Percentiles rank a stretch among this genome's conserved stretches.
These are phyloP conservation scores for Xyrauchen texanus DNA, from an alignment of 2,113 vertebrate species.

Conservation along the genomic window DNA sequence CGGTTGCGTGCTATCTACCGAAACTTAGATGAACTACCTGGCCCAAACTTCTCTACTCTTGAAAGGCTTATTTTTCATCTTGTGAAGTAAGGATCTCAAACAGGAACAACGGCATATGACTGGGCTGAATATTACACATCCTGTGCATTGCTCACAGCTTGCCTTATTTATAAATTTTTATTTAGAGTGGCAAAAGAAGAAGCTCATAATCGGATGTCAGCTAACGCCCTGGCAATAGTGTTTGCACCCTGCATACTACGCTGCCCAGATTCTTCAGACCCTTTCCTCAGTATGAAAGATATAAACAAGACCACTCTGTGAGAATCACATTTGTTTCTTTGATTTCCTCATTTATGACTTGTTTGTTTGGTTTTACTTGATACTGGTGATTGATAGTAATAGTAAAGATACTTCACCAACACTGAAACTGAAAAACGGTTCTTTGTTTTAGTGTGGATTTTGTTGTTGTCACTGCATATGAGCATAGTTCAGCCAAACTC, in stretches of 20 bases:
- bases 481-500: too few species aligned
- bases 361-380: neutral
- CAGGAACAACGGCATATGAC: neutral
- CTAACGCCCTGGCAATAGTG: constrained; percentile 88
- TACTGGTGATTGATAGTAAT: neutral
- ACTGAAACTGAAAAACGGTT: too few species aligned
- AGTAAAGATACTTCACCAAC: neutral
- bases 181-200: constrained; percentile 89
- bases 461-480: too few species aligned
- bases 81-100: constrained; percentile 80
- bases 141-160: neutral
- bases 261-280: constrained; percentile 83
- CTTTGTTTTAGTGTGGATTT: too few species aligned
- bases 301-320: constrained; percentile 89
- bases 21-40: constrained; percentile 88
- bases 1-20: constrained; percentile 85
- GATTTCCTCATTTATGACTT: neutral
- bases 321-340: constrained; percentile 63
- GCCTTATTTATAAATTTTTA: neutral
- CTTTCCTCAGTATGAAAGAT: constrained; percentile 90
- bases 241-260: constrained; percentile 94
- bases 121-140: neutral
- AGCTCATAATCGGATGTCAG: constrained; percentile 90
- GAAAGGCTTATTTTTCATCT: constrained; percentile 95
- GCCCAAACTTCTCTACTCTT: constrained; percentile 83